Percentiles rank a stretch among this genome's conserved stretches.
Evolutionary conservation across 2,113 vertebrate species (phyloP).

Genomic region (Ptyas mucosa): DNA sequence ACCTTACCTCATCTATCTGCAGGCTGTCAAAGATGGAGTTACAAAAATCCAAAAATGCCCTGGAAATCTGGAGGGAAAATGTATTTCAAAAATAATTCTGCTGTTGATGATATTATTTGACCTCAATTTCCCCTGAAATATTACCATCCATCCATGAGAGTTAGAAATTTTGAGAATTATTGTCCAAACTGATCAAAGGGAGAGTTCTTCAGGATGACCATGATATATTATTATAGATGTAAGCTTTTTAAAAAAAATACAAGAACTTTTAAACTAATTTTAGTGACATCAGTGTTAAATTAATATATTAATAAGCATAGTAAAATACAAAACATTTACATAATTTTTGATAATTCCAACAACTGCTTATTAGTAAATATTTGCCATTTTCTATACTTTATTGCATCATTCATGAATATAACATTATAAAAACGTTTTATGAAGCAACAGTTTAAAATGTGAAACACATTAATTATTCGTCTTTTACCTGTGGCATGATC

Average conservation of each 20-base stretch:
- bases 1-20: slow-evolving; percentile 54
- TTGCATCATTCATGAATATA: neutral
- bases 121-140: neutral
- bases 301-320: neutral
- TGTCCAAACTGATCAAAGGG: neutral
- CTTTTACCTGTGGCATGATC: neutral
- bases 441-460: neutral
- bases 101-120: neutral
- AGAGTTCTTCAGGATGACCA: neutral
- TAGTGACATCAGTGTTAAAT: neutral
- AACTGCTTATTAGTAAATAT: neutral
- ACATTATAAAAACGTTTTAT: neutral
- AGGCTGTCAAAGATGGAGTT: slow-evolving; percentile 64
- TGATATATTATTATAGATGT: neutral
- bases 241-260: neutral
- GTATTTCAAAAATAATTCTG: neutral
- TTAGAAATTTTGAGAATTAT: neutral
- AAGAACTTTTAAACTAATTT: neutral
- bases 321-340: neutral
- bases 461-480: neutral
- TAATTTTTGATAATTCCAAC: neutral
- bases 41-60: slow-evolving; percentile 64
- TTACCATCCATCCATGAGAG: neutral
- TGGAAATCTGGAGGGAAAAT: slow-evolving; percentile 56
- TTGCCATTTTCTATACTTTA: neutral